Base-by-base conservation (phyloP, 2,797 vertebrate genomes). In the Scomberomorus guttatus region DNA sequence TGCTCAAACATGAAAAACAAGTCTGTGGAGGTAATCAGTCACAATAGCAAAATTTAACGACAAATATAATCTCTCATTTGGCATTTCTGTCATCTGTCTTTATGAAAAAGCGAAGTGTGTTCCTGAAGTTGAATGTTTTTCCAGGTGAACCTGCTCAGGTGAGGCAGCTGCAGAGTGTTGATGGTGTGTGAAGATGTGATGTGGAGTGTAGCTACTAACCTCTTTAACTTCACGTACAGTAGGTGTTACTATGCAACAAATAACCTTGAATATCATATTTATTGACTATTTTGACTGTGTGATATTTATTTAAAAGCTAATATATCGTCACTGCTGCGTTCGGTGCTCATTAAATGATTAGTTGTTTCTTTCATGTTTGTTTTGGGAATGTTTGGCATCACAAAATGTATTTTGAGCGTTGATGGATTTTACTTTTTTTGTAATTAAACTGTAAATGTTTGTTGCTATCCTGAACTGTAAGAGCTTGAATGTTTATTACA, bases 281-380 rank as follows among this genome's bases (percentile, higher is more conserved):
- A 80, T 76, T 37, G 72, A 77, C 60, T 18, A 17, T 68, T 73
- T 7, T 70, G 56, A 79, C 56, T 5, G 81, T 59, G 77, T 85
- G 89, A 34, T 86, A 81, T 86, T 82, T 85, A 87, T 84, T 87
- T 81, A 20, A 72, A 62, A 58, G 50, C 46, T 82, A 60, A 84
- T 81, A 48, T 81, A 62, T 81, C 39, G 5, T 75, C 86, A 83
- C 72, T 77, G 77, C 66, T 83, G 73, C 32, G 15, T 66, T 79
- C 72, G 59, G 70, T 71, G 75, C 65, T 77, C 51, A 54, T 79
- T 22, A 39, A 6, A 61, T 72, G 13, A 66, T 44, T 69, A 32
- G 37, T 24, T 51, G n/a, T 71, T 68, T 52, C 5, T 17, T 63
- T 63, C 37, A 44, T 57, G 25, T 51, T 75, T n/a, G 48, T 73